phyloP scores from a whole-genome alignment of 2,113 vertebrate genomes.

The Psettodes erumei region DNA sequence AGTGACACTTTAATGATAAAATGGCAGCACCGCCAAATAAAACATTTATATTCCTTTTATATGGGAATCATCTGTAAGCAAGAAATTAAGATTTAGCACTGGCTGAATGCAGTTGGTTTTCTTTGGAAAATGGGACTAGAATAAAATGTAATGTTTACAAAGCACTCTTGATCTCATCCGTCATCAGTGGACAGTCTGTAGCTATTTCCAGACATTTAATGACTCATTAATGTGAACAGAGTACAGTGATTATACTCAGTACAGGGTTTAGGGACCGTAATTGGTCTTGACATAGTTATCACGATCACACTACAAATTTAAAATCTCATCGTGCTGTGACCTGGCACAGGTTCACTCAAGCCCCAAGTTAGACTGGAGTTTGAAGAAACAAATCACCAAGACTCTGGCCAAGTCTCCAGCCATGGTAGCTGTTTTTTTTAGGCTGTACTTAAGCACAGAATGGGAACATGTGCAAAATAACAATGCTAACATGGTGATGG shows the following conservation, averaged over 20 bases:
- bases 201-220: slow-evolving; percentile 18
- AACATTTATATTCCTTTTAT: slow-evolving; percentile 19
- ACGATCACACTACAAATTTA: background rate
- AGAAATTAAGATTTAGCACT: slow-evolving; percentile 14
- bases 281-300: background rate
- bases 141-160: slow-evolving; percentile 53
- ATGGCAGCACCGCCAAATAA: slow-evolving; percentile 38
- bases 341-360: background rate
- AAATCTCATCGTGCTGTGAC: background rate
- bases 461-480: too few relatives aligned
- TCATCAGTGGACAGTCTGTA: slow-evolving; percentile 31
- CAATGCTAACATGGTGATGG: background rate
- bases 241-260: background rate
- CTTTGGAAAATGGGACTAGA: slow-evolving; percentile 47
- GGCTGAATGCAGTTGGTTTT: slow-evolving; percentile 12
- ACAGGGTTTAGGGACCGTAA: background rate
- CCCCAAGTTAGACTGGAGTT: background rate
- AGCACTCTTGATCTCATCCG: slow-evolving; percentile 31
- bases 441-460: too few relatives aligned
- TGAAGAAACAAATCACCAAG: background rate
- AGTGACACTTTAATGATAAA: slow-evolving; percentile 26
- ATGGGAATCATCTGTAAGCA: background rate
- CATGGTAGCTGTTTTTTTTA: too few relatives aligned
- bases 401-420: too few relatives aligned
- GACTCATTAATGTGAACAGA: slow-evolving; percentile 34